phyloP scores from a whole-genome alignment of 2,888 invertebrate genomes.

The Ophion ventricosus region DNA sequence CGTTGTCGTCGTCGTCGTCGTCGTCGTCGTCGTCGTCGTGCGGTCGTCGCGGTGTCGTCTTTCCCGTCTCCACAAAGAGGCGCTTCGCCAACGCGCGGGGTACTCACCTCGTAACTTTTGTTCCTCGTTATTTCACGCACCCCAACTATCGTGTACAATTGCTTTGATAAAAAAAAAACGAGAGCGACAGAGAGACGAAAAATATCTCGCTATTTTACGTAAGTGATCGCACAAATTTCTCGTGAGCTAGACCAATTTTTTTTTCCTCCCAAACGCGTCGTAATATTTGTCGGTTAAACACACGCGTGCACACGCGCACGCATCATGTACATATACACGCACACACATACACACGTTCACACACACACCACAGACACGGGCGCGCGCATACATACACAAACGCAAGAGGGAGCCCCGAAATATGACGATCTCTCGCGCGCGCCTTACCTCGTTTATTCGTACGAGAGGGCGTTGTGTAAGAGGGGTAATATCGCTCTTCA shows the following conservation, averaged over 20 bases:
- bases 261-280: constrained; percentile 47
- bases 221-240: constrained; percentile 32
- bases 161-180: background rate
- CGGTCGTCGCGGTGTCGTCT: constrained; percentile 22
- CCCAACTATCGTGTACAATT: constrained; percentile 15
- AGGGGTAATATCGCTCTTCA: constrained; percentile 77
- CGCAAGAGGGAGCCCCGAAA: constrained; percentile 42
- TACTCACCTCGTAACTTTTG: constrained; percentile 55
- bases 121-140: constrained; percentile 24
- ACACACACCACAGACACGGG: background rate
- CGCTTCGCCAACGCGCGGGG: constrained; percentile 48
- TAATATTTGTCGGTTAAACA: constrained; percentile 63
- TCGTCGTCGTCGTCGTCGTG: constrained; percentile 21
- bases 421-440: constrained; percentile 71
- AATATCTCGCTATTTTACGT: constrained; percentile 35
- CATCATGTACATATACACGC: constrained; percentile 2
- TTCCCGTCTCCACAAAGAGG: constrained; percentile 47
- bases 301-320: constrained; percentile 46
- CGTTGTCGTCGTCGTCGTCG: constrained; percentile 51
- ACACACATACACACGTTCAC: background rate
- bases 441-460: constrained; percentile 83
- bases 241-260: constrained; percentile 42
- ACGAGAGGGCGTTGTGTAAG: constrained; percentile 86
- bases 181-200: constrained; percentile 1
- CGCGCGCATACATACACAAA: constrained; percentile 34